Evolutionary conservation across 2,797 vertebrate genomes (phyloP).

Genomic region (Poecile montanus): DNA sequence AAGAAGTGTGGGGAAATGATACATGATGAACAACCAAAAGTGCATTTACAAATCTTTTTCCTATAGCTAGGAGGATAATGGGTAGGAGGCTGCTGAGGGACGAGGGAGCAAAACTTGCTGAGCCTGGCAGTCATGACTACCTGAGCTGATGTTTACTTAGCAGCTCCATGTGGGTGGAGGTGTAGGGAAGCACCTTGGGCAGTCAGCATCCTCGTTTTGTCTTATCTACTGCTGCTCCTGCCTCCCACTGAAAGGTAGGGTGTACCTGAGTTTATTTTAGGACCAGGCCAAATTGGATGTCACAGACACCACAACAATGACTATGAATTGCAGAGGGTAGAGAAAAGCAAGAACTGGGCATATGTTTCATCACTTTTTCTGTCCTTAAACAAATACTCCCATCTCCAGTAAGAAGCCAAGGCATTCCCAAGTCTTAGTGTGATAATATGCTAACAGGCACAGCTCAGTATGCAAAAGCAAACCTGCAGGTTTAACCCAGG

Average conservation of each 20-base stretch:
- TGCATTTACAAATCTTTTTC: constrained; percentile 1
- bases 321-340: neutral
- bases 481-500: neutral
- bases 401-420: neutral
- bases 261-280: neutral
- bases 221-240: neutral
- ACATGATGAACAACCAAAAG: neutral
- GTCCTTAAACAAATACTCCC: neutral
- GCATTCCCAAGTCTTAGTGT: neutral
- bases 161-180: neutral
- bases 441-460: neutral
- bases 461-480: neutral
- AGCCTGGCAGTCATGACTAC: neutral
- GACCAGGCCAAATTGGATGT: neutral
- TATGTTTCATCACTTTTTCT: neutral
- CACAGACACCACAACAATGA: neutral
- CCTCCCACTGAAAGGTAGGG: neutral
- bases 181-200: neutral
- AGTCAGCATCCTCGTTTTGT: neutral
- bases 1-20: constrained; percentile 5
- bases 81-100: neutral
- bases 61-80: neutral
- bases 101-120: neutral
- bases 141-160: neutral
- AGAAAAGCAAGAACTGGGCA: neutral